Conservation (phyloP, 2,888 invertebrate species). For the Macaria notata region DNA sequence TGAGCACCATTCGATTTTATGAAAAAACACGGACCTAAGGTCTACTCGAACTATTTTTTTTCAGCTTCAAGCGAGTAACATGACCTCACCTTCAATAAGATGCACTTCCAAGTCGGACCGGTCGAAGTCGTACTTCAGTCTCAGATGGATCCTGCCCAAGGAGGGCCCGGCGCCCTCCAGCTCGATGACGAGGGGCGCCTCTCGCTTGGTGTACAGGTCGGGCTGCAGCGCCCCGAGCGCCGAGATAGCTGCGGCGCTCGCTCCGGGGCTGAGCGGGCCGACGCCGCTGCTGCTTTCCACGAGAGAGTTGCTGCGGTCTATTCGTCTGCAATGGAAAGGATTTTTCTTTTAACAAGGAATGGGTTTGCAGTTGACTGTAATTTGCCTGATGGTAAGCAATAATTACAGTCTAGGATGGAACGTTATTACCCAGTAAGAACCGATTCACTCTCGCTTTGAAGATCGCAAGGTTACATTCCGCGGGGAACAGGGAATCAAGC, state of each 20-base stretch:
- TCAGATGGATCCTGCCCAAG: slow-evolving; percentile 91
- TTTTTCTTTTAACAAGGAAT: too few relatives aligned
- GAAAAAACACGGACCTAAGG: too few relatives aligned
- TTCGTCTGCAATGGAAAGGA: slow-evolving; percentile 54
- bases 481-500: too few relatives aligned
- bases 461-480: too few relatives aligned
- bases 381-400: too few relatives aligned
- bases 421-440: too few relatives aligned
- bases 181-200: slow-evolving; percentile 89
- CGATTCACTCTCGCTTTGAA: too few relatives aligned
- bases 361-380: too few relatives aligned
- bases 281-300: slow-evolving; percentile 74
- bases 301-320: slow-evolving; percentile 78
- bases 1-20: too few relatives aligned
- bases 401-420: too few relatives aligned
- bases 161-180: slow-evolving; percentile 84
- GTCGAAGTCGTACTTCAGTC: slow-evolving; percentile 94
- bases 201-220: slow-evolving; percentile 91
- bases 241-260: slow-evolving; percentile 62
- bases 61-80: too few relatives aligned
- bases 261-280: slow-evolving; percentile 70
- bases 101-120: slow-evolving; percentile 95
- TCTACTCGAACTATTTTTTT: too few relatives aligned
- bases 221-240: slow-evolving; percentile 92
- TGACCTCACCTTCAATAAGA: slow-evolving; percentile 92